These are phyloP conservation scores for Pteromalus puparum DNA, from an alignment of 1,140 invertebrate species.

Conservation along the genomic window DNA sequence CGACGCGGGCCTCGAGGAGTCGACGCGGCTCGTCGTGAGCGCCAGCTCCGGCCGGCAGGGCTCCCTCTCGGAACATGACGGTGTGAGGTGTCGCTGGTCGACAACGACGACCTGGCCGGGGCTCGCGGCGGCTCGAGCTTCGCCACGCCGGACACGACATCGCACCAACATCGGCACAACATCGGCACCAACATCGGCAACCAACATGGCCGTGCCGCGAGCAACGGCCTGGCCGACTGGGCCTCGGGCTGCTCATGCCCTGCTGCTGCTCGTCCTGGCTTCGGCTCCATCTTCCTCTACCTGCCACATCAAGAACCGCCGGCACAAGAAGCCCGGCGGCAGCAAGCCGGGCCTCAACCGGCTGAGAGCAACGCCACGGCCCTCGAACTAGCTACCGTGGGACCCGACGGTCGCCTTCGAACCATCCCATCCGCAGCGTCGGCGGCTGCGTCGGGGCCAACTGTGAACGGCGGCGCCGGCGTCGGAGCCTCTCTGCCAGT, in stretches of 20 bases:
- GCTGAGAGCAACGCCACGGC: conserved; percentile 81
- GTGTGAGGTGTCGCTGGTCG: conserved; percentile 88
- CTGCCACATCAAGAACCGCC: conserved; percentile 89
- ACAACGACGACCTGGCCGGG: conserved; percentile 73
- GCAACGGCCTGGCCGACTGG: conserved; percentile 88
- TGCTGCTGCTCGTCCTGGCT: conserved; percentile 88
- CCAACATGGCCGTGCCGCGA: conserved; percentile 76
- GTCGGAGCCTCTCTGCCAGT: conserved; percentile 81
- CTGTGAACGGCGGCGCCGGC: conserved; percentile 56
- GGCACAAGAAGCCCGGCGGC: conserved; percentile 82
- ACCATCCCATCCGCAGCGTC: conserved; percentile 85
- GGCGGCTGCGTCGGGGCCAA: conserved; percentile 63
- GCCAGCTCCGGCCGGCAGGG: conserved; percentile 92
- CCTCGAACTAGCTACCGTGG: conserved; percentile 85
- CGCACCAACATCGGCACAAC: too few relatives aligned
- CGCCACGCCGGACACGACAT: conserved; percentile 81
- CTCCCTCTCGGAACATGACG: conserved; percentile 89
- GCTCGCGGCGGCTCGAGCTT: conserved; percentile 82
- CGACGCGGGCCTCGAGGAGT: conserved; percentile 77
- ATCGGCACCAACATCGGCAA: conserved; percentile 69
- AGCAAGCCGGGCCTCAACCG: conserved; percentile 83
- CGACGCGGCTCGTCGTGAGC: conserved; percentile 85
- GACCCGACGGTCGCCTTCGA: conserved; percentile 91
- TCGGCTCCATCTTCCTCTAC: conserved; percentile 88
- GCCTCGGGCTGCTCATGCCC: conserved; percentile 89